Base-by-base conservation (phyloP, 30 jellyfish, hydroid and myxozoan species). In the Chrysaora quinquecirrha region DNA sequence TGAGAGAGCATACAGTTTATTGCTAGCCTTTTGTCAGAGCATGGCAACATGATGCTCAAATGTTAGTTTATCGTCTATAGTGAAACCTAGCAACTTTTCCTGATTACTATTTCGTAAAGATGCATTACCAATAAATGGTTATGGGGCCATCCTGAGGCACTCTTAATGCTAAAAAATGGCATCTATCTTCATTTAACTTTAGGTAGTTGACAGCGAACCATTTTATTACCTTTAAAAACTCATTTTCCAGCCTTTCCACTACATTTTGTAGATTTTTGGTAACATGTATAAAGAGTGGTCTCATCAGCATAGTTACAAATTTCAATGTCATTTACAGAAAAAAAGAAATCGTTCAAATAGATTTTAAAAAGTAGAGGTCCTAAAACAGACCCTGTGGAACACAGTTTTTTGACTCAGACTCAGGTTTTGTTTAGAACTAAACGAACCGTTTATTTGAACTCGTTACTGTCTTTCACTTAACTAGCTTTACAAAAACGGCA, bases 291-390 rank as follows among this genome's bases (percentile, higher is more conserved):
- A 20, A 12, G 23, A 34, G 88, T 76, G 11, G 89, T 65, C 43
- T 80, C 85, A 80, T 80, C 91, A 23, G 85, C 91, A 49, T 38
- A 80, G 66, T 80, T 80, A 47, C 85, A 80, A 52, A 80, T 66
- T 25, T 66, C 83, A n/a, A 32, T 68, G 2, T 80, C 76, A 64
- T 16, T 18, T 25, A 80, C 28, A 73, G 78, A 80, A 67, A 32
- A 54, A 3, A 66, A 31, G 46, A 24, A 68, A 65, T 69, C 93
- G 34, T 82, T 82, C 69, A 68, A 64, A 43, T 68, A 82, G 61
- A 68, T 60, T 20, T 48, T 48, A 70, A 82, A 82, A 66, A 68
- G 77, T 32, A 82, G 80, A 48, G 78, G 82, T 16, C 93, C 74
- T 67, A 56, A 60, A 69, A 69, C 81, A 9, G 79, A 82, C 83